Percentiles rank a stretch among this genome's conserved stretches.
These are phyloP conservation scores for Embidobia sp. DNA, from an alignment of 2,888 invertebrate species.

Conservation along the genomic window DNA sequence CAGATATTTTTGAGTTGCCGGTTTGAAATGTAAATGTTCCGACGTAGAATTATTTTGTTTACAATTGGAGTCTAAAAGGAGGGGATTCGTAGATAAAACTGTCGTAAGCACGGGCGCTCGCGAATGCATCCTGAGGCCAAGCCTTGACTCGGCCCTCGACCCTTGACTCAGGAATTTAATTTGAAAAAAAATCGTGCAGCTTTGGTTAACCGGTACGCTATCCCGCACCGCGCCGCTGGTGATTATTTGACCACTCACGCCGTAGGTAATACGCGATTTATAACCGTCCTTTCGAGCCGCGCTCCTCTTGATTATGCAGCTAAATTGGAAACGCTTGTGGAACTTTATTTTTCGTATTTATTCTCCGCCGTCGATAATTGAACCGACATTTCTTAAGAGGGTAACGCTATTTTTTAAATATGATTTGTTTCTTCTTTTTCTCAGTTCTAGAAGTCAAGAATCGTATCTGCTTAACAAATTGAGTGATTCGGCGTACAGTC, in stretches of 20 bases:
- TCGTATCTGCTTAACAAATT: too few species aligned
- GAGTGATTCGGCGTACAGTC: too few species aligned
- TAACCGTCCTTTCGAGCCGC: constrained; percentile 61
- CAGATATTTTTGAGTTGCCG: too few species aligned
- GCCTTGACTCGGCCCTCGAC: constrained; percentile 64
- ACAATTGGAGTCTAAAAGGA: not conserved
- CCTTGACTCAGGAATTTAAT: constrained; percentile 69
- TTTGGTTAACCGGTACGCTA: constrained; percentile 64
- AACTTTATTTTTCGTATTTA: constrained; percentile 52
- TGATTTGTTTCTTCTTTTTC: too few species aligned
- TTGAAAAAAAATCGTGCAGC: constrained; percentile 70
- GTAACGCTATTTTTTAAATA: not conserved
- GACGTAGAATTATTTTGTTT: too few species aligned
- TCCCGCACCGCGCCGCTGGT: constrained; percentile 63
- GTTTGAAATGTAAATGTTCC: too few species aligned
- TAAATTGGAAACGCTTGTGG: constrained; percentile 63
- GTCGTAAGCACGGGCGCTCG: constrained; percentile 30
- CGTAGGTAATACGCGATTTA: constrained; percentile 69
- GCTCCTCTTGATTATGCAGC: constrained; percentile 64
- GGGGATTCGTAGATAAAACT: constrained; percentile 37
- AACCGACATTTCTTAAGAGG: constrained; percentile 28
- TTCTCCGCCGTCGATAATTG: constrained; percentile 33
- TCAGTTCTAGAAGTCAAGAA: too few species aligned
- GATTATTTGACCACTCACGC: constrained; percentile 70
- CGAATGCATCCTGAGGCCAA: constrained; percentile 50